phyloP scores from a whole-genome alignment of 2,113 vertebrate species.

The Speoplatyrhinus poulsoni region DNA sequence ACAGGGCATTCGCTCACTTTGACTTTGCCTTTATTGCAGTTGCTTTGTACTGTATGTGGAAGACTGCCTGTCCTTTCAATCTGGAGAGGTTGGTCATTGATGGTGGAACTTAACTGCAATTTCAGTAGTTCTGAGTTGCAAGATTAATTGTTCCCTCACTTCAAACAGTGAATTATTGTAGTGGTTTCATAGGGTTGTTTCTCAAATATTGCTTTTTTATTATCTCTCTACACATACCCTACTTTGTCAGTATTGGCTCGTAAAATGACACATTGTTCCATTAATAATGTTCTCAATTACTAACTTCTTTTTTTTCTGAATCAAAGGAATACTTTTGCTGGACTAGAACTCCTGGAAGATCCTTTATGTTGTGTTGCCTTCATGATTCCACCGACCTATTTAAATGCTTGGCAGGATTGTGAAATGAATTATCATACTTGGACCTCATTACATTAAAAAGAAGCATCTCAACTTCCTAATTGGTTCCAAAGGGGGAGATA shows the following conservation, averaged over 20 bases:
- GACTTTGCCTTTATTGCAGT: not conserved
- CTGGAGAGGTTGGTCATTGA: constrained; percentile 2
- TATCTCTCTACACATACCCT: not conserved
- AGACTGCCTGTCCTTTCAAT: too few relatives aligned
- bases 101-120: constrained; percentile 7
- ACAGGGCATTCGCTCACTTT: not conserved
- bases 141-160: constrained; percentile 16
- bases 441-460: constrained; percentile 74
- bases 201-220: not conserved
- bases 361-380: constrained; percentile 44
- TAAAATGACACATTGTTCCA: constrained; percentile 21
- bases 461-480: constrained; percentile 73
- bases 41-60: not conserved
- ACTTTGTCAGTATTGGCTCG: not conserved
- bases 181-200: not conserved
- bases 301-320: constrained; percentile 37
- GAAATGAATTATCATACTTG: constrained; percentile 77
- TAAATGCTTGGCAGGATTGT: constrained; percentile 65
- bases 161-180: not conserved
- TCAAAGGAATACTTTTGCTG: constrained; percentile 30
- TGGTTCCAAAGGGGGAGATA: constrained; percentile 70
- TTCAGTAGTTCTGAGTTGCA: constrained; percentile 21
- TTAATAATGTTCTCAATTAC: not conserved
- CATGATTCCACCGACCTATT: constrained; percentile 50
- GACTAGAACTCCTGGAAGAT: constrained; percentile 37